A percentile compares a stretch with the other conserved stretches of the same genome.
These are phyloP conservation scores for Spea bombifrons DNA, from an alignment of 2,113 vertebrate genomes.

Conservation along the genomic window DNA sequence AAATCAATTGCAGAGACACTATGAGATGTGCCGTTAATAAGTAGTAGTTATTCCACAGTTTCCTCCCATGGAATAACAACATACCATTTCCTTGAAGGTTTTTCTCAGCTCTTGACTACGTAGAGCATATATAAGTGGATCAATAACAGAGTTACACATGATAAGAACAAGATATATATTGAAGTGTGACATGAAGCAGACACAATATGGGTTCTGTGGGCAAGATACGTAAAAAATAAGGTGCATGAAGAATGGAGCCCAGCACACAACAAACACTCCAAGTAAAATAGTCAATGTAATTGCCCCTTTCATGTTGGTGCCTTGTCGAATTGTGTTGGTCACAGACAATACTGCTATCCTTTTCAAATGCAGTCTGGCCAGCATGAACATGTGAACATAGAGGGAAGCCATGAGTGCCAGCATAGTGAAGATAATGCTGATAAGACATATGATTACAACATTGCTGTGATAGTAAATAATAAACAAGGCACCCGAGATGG, in stretches of 20 bases:
- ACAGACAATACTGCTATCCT: slow-evolving; percentile 84
- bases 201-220: slow-evolving; percentile 89
- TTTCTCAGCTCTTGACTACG: slow-evolving; percentile 92
- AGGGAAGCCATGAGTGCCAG: slow-evolving; percentile 91
- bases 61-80: slow-evolving; percentile 67
- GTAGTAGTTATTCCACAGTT: slow-evolving; percentile 67
- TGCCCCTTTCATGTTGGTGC: slow-evolving; percentile 91
- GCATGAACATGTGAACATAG: slow-evolving; percentile 94
- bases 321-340: slow-evolving; percentile 75
- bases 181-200: slow-evolving; percentile 96
- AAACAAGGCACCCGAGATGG: slow-evolving; percentile 79
- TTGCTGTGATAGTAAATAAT: slow-evolving; percentile 90
- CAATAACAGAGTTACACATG: slow-evolving; percentile 94
- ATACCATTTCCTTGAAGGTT: slow-evolving; percentile 93
- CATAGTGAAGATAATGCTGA: slow-evolving; percentile 92
- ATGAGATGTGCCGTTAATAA: slow-evolving; percentile 51
- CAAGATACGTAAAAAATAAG: slow-evolving; percentile 91
- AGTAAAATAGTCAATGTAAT: slow-evolving; percentile 90
- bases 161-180: slow-evolving; percentile 95
- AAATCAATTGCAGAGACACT: not conserved
- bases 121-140: slow-evolving; percentile 93
- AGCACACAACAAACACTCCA: slow-evolving; percentile 92
- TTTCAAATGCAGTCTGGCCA: slow-evolving; percentile 87
- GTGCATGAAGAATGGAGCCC: slow-evolving; percentile 92
- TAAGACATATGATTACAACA: slow-evolving; percentile 86